Base-by-base conservation (phyloP, 2,888 invertebrate species). In the Spodoptera littoralis region DNA sequence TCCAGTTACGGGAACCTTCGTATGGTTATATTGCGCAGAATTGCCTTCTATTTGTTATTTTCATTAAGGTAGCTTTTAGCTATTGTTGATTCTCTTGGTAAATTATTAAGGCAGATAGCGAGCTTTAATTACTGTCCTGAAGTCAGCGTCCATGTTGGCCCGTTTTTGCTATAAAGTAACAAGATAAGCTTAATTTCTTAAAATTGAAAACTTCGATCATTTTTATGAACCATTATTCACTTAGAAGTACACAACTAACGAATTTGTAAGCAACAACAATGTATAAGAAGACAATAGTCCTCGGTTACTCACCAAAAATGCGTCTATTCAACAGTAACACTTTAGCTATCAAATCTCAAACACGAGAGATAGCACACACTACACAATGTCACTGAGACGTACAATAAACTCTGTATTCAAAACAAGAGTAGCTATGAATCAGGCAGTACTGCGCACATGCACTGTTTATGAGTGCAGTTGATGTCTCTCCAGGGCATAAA, bases 401-500 rank as follows among this genome's bases (percentile, higher is more conserved):
- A 81, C 83, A 79, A 86, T 87, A 87, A 88, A 88, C 86, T 83
- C 80, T 84, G 81, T 86, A 86, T 87, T 86, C 85, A 85, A 84
- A 87, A 84, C 88, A 84, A 80, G 83, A 84, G 77, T 77, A 76
- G 81, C 81, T 79, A 88, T 91, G 85, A 88, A 89, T 89, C 88
- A 90, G 82, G 82, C 77, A 81, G 77, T 80, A 80, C 80, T 80
- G 82, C 84, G 82, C 84, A 84, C 85, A 84, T 87, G 87, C 88
- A 86, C 88, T 87, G 90, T 93, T 92, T 92, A 92, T 91, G 92
- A 91, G 91, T 90, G 90, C 88, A 90, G 85, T 90, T 91, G 92
- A 91, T 91, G 88, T 87, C 87, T 83, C 81, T 77, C 82, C 79
- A 80, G 81, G 78, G 85, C 89, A 91, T 93, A 93, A 93, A 93